Base-by-base conservation (phyloP, 2,888 invertebrate genomes). In the Hypena proboscidalis region DNA sequence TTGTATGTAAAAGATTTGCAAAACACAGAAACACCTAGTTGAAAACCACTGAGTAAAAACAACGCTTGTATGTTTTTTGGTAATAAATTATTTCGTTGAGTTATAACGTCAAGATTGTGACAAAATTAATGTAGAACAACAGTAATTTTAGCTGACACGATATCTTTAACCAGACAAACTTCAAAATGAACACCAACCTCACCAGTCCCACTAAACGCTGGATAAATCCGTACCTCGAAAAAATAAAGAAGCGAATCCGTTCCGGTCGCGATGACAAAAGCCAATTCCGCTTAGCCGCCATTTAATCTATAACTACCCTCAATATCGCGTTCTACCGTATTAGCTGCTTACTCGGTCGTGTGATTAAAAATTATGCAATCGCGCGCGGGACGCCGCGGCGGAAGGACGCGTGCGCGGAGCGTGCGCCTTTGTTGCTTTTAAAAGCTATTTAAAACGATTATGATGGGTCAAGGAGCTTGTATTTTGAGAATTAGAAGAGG, bases 361-460 rank as follows among this genome's bases (percentile, higher is more conserved):
- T 88, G 86, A 90, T 90, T 90, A 90, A 89, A 90, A 90, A 90
- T 89, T 90, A 89, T 88, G 83, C 86, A 77, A 74, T 77, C 70
- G 70, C 61, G 65, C 66, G 55, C 57, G 69, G 62, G 53, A 62
- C 67, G 65, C 58, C 75, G 72, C 47, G 64, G 69, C 62, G 68
- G 53, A 52, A 65, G 74, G 74, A 58, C 77, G 79, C 60, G 67
- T 42, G 82, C 77, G 77, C 58, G 67, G 40, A 82, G 55, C 83
- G 74, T 83, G 83, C 75, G 39, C 69, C 60, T 73, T 77, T 79
- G 77, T 80, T 74, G 64, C 74, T 71, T 59, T 76, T 79, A 74
- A 81, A 83, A 81, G 77, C 77, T 76, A 77, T 83, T 87, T 82
- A 83, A 83, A 83, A 80, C 70, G 76, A 76, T 80, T 74, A 77